Percentiles rank a stretch among this genome's conserved stretches.
phyloP scores from a whole-genome alignment of 2,797 vertebrate species.

The Loriculus beryllinus region DNA sequence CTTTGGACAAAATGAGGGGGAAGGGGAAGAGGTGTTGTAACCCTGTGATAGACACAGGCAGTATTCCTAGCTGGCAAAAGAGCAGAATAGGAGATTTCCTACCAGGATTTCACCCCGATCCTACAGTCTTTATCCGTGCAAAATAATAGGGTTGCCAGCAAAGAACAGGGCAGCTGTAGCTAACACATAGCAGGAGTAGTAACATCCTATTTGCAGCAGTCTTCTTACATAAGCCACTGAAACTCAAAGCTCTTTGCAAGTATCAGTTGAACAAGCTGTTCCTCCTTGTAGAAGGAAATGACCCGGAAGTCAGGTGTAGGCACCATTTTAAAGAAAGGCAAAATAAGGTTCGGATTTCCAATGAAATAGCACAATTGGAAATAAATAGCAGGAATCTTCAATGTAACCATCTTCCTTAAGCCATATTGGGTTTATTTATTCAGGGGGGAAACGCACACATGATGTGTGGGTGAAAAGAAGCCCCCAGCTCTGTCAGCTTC shows the following conservation, averaged over 20 bases:
- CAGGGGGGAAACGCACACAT: fast-evolving
- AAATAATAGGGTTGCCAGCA: neutral
- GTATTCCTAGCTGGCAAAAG: neutral
- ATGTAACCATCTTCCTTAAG: neutral
- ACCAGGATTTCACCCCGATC: neutral
- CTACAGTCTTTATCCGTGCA: neutral
- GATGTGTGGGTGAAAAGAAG: neutral
- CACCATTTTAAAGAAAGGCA: neutral
- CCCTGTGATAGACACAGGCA: fast-evolving
- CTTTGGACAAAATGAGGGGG: neutral
- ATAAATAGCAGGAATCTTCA: neutral
- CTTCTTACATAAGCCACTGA: neutral
- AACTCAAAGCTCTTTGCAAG: neutral
- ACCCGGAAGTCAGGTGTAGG: neutral
- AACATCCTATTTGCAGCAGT: neutral
- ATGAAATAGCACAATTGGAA: neutral
- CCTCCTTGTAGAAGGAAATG: neutral
- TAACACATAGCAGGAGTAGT: neutral
- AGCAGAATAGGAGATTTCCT: neutral
- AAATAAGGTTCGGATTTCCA: neutral
- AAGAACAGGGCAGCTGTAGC: neutral
- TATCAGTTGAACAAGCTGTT: neutral
- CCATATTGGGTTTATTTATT: neutral
- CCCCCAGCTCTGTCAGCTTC: neutral
- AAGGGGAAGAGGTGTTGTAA: neutral